Evolutionary conservation across 2,888 invertebrate species (phyloP).

Genomic region (Mechanitis messenoides): DNA sequence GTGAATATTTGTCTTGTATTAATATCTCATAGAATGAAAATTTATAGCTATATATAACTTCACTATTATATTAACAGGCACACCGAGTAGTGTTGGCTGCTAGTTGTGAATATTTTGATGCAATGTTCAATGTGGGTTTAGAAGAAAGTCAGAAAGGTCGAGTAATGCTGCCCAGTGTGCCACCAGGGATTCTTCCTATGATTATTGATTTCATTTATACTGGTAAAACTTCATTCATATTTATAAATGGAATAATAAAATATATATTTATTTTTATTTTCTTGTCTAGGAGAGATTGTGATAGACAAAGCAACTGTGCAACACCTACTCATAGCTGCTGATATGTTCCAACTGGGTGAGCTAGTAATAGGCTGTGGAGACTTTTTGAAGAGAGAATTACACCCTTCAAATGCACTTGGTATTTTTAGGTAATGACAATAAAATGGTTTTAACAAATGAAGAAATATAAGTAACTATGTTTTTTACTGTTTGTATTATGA

Average conservation of each 20-base stretch:
- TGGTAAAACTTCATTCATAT: conserved; percentile 60
- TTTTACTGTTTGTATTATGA: too few relatives aligned
- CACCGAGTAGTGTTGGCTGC: conserved; percentile 92
- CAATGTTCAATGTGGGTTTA: conserved; percentile 92
- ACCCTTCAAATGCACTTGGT: conserved; percentile 92
- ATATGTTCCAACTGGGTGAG: conserved; percentile 92
- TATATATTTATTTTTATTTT: conserved; percentile 10
- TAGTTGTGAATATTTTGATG: conserved; percentile 94
- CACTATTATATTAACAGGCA: conserved; percentile 73
- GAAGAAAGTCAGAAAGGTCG: conserved; percentile 87
- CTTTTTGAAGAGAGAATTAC: conserved; percentile 89
- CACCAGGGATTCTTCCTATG: conserved; percentile 83
- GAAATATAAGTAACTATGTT: too few relatives aligned
- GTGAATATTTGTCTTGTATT: conserved; percentile 1
- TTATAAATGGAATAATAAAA: background rate
- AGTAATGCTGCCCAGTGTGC: conserved; percentile 87
- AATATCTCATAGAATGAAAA: background rate
- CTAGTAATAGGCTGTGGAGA: conserved; percentile 87
- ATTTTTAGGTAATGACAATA: conserved; percentile 78
- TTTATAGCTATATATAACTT: conserved; percentile 7
- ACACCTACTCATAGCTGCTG: conserved; percentile 91
- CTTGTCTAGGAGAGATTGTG: conserved; percentile 76
- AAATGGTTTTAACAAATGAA: too few relatives aligned
- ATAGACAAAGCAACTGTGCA: conserved; percentile 89
- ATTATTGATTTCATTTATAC: conserved; percentile 93